Evolutionary conservation across 1,140 invertebrate genomes (phyloP).

Genomic region (Bombus fervidus): DNA sequence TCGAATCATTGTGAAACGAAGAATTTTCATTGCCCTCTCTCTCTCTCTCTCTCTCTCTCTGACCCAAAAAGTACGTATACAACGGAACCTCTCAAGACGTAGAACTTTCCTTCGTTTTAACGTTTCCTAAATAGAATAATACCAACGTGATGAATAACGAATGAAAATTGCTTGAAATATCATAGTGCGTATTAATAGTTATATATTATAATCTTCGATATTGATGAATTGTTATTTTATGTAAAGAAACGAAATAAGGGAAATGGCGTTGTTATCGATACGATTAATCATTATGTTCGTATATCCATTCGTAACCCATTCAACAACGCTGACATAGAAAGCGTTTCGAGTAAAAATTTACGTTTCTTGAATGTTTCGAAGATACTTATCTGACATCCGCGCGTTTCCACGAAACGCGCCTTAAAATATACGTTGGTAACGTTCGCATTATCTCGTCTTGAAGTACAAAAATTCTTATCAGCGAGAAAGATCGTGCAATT

Average conservation of each 20-base stretch:
- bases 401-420: background rate
- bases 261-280: background rate
- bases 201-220: background rate
- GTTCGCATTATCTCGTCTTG: background rate
- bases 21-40: background rate
- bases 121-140: background rate
- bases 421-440: background rate
- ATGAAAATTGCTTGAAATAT: no score
- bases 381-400: background rate
- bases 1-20: background rate
- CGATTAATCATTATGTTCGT: background rate
- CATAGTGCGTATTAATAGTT: background rate
- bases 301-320: no score
- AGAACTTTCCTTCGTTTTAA: background rate
- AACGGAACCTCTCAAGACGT: background rate
- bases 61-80: background rate
- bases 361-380: background rate
- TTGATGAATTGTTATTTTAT: background rate
- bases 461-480: slow-evolving; percentile 13
- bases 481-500: slow-evolving; percentile 20
- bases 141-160: background rate
- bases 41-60: background rate
- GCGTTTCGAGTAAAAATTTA: background rate
- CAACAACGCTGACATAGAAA: background rate
- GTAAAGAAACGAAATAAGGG: background rate